These are phyloP conservation scores for Alcedo quadribrachys DNA, from an alignment of 2,797 vertebrate genomes.

Conservation along the genomic window DNA sequence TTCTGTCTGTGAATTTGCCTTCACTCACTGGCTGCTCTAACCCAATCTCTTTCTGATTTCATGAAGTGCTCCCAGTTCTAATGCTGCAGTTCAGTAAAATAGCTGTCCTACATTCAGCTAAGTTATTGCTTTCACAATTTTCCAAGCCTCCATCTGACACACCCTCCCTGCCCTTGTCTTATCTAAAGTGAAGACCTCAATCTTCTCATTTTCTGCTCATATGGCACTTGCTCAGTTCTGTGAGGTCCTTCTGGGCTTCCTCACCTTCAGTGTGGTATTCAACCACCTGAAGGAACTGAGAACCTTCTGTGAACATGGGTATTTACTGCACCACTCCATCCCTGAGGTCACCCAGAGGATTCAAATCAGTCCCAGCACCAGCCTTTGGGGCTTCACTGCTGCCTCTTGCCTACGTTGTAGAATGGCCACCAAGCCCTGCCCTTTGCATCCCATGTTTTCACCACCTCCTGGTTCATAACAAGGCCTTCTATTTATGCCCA, in stretches of 20 bases:
- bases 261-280: not conserved
- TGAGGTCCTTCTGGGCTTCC: not conserved
- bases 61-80: not conserved
- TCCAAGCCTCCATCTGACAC: not conserved
- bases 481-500: not conserved
- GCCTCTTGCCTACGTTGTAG: not conserved
- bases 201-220: not conserved
- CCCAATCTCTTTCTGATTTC: not conserved
- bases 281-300: not conserved
- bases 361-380: not conserved
- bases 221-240: not conserved
- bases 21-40: not conserved
- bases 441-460: not conserved
- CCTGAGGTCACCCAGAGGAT: not conserved
- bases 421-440: not conserved
- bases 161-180: not conserved
- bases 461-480: fast-evolving
- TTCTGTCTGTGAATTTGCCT: not conserved
- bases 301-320: not conserved
- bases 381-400: not conserved
- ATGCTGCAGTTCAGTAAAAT: not conserved
- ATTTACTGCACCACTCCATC: not conserved
- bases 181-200: not conserved
- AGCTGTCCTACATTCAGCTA: not conserved
- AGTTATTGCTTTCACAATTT: not conserved